phyloP scores from a whole-genome alignment of 2,797 vertebrate species.

The Schizopygopsis pylzovi region DNA sequence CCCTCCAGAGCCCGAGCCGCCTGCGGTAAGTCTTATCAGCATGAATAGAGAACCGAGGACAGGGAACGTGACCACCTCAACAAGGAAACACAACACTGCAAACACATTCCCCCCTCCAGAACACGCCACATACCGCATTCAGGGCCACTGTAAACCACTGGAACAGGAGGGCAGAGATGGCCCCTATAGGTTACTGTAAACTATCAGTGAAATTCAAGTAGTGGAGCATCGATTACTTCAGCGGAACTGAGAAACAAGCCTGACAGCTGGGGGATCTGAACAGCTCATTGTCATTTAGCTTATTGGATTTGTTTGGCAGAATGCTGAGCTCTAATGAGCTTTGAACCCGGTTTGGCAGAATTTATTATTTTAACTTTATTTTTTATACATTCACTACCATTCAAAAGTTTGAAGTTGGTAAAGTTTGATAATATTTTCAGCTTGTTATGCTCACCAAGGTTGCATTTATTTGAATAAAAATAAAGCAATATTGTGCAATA shows the following conservation, averaged over 20 bases:
- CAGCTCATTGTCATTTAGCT: slow-evolving; percentile 6
- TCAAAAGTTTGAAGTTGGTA: not conserved
- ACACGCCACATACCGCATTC: not conserved
- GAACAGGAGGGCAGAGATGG: not conserved
- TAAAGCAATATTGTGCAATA: not conserved
- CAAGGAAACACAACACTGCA: slow-evolving; percentile 41
- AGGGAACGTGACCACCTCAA: slow-evolving; percentile 49
- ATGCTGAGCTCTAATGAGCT: slow-evolving; percentile 4
- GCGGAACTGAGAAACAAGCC: slow-evolving; percentile 8
- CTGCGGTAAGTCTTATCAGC: slow-evolving; percentile 59
- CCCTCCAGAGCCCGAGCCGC: slow-evolving; percentile 54
- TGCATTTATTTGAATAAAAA: not conserved
- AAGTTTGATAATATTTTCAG: not conserved
- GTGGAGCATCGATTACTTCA: not conserved
- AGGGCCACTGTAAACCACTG: not conserved
- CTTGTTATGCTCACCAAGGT: not conserved
- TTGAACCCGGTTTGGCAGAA: not conserved
- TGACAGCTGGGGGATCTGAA: slow-evolving; percentile 20
- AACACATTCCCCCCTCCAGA: slow-evolving; percentile 30
- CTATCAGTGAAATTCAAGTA: slow-evolving; percentile 21
- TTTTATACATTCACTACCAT: not conserved
- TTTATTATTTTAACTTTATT: not conserved
- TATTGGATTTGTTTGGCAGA: slow-evolving; percentile 2
- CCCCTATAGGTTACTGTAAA: slow-evolving; percentile 7
- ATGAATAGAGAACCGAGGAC: slow-evolving; percentile 63